Conservation (phyloP, 2,797 vertebrate species). For the Oceanodroma leucorhoa region DNA sequence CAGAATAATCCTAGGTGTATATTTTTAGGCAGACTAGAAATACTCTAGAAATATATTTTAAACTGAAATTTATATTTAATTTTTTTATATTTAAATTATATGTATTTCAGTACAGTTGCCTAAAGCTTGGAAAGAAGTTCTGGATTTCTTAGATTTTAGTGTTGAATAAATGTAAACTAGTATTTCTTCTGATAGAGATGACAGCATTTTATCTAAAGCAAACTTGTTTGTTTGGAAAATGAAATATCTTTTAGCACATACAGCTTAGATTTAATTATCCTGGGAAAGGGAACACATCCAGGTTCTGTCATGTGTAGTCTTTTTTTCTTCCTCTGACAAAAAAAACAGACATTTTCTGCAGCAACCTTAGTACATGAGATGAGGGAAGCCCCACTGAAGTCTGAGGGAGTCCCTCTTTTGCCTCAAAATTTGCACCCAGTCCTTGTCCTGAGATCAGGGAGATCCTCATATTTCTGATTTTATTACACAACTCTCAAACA, state of each 20-base stretch:
- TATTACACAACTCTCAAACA: not conserved
- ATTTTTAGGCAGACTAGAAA: not conserved
- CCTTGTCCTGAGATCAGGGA: not conserved
- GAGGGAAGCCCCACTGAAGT: not conserved
- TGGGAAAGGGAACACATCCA: not conserved
- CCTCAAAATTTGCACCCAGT: not conserved
- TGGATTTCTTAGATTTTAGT: not conserved
- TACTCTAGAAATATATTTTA: not conserved
- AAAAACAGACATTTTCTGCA: not conserved
- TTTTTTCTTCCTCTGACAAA: not conserved
- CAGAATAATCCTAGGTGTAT: not conserved
- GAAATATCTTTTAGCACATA: not conserved
- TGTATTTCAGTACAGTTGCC: not conserved
- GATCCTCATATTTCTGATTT: not conserved
- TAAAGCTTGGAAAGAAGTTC: not conserved
- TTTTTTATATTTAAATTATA: not conserved
- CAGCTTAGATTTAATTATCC: not conserved
- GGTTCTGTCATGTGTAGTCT: not conserved
- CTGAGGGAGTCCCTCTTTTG: not conserved
- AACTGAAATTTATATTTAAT: not conserved
- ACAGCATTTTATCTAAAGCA: not conserved
- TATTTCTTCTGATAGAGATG: not conserved
- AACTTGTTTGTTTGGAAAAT: not conserved
- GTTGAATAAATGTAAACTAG: not conserved
- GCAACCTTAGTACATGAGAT: accelerated